phyloP scores from a whole-genome alignment of 2,113 vertebrate species.

The Zosterops lateralis region DNA sequence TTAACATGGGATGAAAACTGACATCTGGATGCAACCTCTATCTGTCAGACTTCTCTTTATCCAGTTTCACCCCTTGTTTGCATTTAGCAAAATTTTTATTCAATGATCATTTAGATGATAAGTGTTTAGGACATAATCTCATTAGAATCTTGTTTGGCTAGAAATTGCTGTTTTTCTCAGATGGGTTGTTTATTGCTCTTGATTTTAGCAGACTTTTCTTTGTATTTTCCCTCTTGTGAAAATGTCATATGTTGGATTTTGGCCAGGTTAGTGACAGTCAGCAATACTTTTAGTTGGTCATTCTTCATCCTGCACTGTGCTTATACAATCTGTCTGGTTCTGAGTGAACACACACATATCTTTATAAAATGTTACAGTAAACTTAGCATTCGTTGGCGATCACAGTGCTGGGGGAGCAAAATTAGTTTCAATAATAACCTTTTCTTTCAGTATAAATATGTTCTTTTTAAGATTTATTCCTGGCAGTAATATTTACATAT shows the following conservation, averaged over 20 bases:
- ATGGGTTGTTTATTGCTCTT: neutral
- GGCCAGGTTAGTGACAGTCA: neutral
- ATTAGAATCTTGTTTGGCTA: neutral
- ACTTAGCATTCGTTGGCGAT: neutral
- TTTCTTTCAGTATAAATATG: neutral
- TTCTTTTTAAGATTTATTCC: neutral
- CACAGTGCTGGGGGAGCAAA: neutral
- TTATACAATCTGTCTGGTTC: neutral
- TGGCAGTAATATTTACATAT: constrained; percentile 23
- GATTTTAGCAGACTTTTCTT: neutral
- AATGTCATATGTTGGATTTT: neutral
- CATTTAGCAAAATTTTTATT: neutral
- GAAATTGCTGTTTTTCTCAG: neutral
- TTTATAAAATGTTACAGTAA: neutral
- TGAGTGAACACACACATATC: neutral
- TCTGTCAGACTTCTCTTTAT: neutral
- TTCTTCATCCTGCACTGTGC: neutral
- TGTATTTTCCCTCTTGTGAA: neutral
- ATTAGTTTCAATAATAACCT: neutral
- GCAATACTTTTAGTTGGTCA: neutral
- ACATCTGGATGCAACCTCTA: neutral
- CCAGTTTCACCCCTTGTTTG: neutral
- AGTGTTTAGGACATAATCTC: neutral
- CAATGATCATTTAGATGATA: neutral
- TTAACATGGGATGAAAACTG: neutral